Percentiles rank a stretch among this genome's conserved stretches.
Evolutionary conservation across 2,113 vertebrate genomes (phyloP).

Genomic region (Grantiella picta): DNA sequence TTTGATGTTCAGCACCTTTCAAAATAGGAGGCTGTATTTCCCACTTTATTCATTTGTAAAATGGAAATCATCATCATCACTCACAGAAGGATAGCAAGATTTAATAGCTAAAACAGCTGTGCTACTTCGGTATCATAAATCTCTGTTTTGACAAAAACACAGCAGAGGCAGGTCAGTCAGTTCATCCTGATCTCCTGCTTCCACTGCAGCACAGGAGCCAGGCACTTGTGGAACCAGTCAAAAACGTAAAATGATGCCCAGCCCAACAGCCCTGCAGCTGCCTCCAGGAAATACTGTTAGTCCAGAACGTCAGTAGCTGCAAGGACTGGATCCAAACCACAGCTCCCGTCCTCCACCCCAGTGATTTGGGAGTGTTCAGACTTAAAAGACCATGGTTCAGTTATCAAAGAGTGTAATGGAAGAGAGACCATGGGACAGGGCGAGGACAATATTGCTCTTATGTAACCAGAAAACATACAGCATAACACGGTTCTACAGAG

Average conservation of each 20-base stretch:
- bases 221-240: not conserved
- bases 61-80: not conserved
- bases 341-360: not conserved
- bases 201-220: not conserved
- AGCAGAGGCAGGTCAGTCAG: not conserved
- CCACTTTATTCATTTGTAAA: not conserved
- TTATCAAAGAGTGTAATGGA: not conserved
- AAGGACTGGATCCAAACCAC: not conserved
- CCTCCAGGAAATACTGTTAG: not conserved
- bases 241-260: not conserved
- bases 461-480: not conserved
- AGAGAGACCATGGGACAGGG: not conserved
- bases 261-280: not conserved
- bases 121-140: not conserved
- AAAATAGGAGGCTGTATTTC: not conserved
- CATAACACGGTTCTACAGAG: not conserved
- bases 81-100: fast-evolving
- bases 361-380: not conserved
- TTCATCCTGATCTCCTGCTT: not conserved
- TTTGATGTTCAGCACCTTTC: not conserved
- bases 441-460: fast-evolving
- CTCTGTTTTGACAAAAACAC: not conserved
- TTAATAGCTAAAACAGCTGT: not conserved
- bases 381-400: not conserved
- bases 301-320: not conserved